phyloP scores from a whole-genome alignment of 2,113 vertebrate genomes.

The Microtus ochrogaster region DNA sequence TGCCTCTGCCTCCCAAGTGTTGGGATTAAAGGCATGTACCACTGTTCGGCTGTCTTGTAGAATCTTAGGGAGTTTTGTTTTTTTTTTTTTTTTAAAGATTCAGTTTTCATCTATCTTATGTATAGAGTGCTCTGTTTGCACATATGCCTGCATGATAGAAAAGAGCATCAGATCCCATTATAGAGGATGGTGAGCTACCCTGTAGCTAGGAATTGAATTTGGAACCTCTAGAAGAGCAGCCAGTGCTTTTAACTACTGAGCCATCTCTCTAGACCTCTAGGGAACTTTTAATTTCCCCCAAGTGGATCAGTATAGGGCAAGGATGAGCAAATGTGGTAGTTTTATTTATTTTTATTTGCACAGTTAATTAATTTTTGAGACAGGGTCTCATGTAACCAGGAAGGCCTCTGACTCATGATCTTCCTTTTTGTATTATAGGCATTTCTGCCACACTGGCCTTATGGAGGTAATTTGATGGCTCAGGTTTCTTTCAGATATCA shows the following conservation, averaged over 20 bases:
- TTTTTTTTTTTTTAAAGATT: not conserved
- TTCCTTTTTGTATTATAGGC: not conserved
- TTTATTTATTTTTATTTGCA: conserved; percentile 23
- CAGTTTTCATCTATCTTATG: not conserved
- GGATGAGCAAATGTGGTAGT: conserved; percentile 42
- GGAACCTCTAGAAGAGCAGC: no score
- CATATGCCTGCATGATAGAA: not conserved
- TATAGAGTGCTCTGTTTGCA: not conserved
- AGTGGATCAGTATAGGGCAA: not conserved
- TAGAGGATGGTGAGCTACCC: not conserved
- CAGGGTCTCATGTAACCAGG: not conserved
- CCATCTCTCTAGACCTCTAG: not conserved
- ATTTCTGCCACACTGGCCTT: not conserved
- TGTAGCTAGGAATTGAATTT: not conserved
- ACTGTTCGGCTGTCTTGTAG: not conserved
- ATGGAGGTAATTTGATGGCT: conserved; percentile 37
- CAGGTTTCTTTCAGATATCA: not conserved
- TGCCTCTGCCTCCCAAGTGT: no score
- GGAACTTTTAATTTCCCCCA: not conserved
- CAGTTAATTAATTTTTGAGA: conserved; percentile 19
- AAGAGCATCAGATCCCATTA: not conserved
- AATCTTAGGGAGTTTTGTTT: not conserved
- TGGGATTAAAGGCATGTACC: no score
- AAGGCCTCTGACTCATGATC: not conserved
- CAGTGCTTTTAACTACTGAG: not conserved